Evolutionary conservation across 2,888 invertebrate genomes (phyloP).

Genomic region (Sesia apiformis): DNA sequence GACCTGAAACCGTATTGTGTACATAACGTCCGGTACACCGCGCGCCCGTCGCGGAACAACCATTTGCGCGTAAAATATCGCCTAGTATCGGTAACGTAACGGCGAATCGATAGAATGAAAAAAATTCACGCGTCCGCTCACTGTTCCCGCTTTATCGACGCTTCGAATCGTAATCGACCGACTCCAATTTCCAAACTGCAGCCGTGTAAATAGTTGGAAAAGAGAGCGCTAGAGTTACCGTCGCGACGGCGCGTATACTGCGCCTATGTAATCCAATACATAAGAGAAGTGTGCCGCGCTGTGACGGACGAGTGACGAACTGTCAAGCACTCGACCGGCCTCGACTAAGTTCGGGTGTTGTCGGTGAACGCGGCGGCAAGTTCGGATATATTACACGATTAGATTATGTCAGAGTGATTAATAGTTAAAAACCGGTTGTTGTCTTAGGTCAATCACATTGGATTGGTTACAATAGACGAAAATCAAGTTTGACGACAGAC

Average conservation of each 20-base stretch:
- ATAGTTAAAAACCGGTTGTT: conserved; percentile 44
- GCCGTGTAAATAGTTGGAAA: conserved; percentile 32
- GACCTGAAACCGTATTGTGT: conserved; percentile 20
- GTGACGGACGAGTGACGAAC: conserved; percentile 65
- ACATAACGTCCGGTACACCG: conserved; percentile 27
- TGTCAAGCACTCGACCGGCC: conserved; percentile 53
- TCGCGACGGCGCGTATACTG: conserved; percentile 48
- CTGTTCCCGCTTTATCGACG: conserved; percentile 16
- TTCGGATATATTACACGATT: conserved; percentile 39
- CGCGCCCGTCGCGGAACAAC: conserved; percentile 34
- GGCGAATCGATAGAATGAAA: conserved; percentile 30
- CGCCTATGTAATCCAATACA: conserved; percentile 56
- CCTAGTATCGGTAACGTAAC: conserved; percentile 20
- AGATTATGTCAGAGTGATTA: conserved; percentile 56
- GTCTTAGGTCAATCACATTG: conserved; percentile 54
- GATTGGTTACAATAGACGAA: conserved; percentile 19
- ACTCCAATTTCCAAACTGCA: conserved; percentile 46
- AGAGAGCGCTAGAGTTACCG: conserved; percentile 43
- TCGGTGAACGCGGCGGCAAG: conserved; percentile 26
- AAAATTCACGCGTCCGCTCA: conserved; percentile 22
- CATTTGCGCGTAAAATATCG: conserved; percentile 35
- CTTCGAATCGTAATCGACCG: conserved; percentile 25
- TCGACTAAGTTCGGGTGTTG: conserved; percentile 33
- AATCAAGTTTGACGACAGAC: conserved; percentile 26
- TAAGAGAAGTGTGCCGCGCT: conserved; percentile 55